Evolutionary conservation across 2,113 vertebrate genomes (phyloP), one percentile per base, ranked within the genome.

Genomic region (Neodontobutis hainanensis): DNA sequence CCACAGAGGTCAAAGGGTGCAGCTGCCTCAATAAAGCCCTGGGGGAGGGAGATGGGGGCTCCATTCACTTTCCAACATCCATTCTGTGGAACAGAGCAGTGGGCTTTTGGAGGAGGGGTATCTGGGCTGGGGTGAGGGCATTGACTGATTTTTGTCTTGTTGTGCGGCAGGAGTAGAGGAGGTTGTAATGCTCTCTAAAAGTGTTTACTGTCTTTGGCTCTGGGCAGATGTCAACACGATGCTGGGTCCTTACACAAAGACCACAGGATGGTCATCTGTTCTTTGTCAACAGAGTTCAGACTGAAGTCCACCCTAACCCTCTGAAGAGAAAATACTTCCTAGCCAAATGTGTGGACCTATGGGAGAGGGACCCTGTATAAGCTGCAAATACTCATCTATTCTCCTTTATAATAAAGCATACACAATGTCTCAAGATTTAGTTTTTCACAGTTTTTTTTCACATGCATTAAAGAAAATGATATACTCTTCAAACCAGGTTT

Each of bases 1-100:
- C 91, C 92, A 89, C 84, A 88, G 83, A 89, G 91, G 91, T 92
- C 90, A 93, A 92, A 92, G 91, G 91, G 90, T 87, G 90, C 91
- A 92, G 90, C 90, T 90, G 90, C 90, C 86, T 90, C 85, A 91
- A 90, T 91, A 90, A 91, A 92, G 88, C 44, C 45, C 85, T 74
- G 69, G 79, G 9, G 16, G 43, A 66, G 65, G 61, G 49, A 64
- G 73, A 56, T 6, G 65, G 75, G 73, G 68, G 70, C 86, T 81
- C 85, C 88, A 89, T 91, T 92, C 80, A 83, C 86, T 87, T 85
- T 79, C 73, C 50, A 34, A 27, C 78, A 83, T 80, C 52, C 69
- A 82, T 89, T 85, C 66, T 80, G 78, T 67, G 60, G 61, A 71
- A 27, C 3, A 27, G 19, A 27, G 19, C 19, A 27, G 19, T 27